Conservation (phyloP, 2,888 invertebrate genomes). For the Panzeria rudis region DNA sequence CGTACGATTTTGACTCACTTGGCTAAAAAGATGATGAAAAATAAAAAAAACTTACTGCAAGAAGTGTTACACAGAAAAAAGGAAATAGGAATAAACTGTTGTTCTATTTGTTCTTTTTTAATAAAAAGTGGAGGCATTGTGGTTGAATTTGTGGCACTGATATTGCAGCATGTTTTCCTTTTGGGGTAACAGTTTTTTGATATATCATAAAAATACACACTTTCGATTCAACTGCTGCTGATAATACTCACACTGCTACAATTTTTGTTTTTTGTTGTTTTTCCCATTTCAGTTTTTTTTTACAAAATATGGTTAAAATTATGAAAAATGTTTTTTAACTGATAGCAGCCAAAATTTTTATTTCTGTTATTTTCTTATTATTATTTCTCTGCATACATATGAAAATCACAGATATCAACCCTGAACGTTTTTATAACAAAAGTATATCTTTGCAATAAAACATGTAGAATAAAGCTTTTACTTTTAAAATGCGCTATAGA, state of each 20-base stretch:
- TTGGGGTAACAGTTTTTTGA: slow-evolving; percentile 70
- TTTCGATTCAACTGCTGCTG: slow-evolving; percentile 40
- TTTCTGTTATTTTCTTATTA: slow-evolving; percentile 17
- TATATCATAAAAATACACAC: slow-evolving; percentile 63
- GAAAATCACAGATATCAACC: slow-evolving; percentile 63
- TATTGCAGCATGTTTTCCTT: slow-evolving; percentile 69
- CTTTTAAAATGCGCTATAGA: slow-evolving; percentile 50
- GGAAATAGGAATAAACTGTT: slow-evolving; percentile 20
- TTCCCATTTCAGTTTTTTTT: slow-evolving; percentile 28
- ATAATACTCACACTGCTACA: slow-evolving; percentile 10
- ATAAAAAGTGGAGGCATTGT: slow-evolving; percentile 54
- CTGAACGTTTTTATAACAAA: slow-evolving; percentile 64
- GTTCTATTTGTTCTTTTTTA: slow-evolving; percentile 20
- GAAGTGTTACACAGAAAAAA: slow-evolving; percentile 48
- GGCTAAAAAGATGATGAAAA: slow-evolving; percentile 62
- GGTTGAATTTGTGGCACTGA: slow-evolving; percentile 68
- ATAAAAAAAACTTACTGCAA: slow-evolving; percentile 34
- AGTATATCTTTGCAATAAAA: slow-evolving; percentile 30
- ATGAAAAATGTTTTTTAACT: slow-evolving; percentile 70
- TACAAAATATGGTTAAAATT: slow-evolving; percentile 65
- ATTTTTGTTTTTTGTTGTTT: slow-evolving; percentile 24
- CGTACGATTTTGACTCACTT: slow-evolving; percentile 50
- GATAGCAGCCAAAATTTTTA: slow-evolving; percentile 63
- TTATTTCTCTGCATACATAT: slow-evolving; percentile 27
- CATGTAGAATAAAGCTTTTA: slow-evolving; percentile 59